phyloP scores from a whole-genome alignment of 1,140 invertebrate species.

The Diorhabda sublineata region DNA sequence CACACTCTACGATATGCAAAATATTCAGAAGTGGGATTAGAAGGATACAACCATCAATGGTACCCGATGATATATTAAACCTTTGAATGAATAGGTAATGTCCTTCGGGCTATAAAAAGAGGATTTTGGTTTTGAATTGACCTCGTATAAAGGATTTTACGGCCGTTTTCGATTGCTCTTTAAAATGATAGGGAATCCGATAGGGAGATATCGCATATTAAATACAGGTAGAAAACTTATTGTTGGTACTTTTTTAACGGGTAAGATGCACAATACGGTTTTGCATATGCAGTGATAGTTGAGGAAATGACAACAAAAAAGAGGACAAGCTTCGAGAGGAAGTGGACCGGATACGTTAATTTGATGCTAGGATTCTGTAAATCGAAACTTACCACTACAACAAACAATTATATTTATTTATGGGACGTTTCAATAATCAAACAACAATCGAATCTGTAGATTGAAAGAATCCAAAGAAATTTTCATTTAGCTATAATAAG shows the following conservation, averaged over 20 bases:
- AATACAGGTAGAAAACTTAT: slow-evolving; percentile 11
- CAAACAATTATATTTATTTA: too few species aligned
- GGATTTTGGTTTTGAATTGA: slow-evolving; percentile 26
- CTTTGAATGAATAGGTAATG: slow-evolving; percentile 22
- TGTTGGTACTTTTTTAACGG: slow-evolving; percentile 5
- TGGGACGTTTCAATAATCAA: too few species aligned
- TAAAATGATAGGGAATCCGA: slow-evolving; percentile 16
- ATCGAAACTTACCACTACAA: too few species aligned
- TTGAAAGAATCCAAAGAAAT: too few species aligned
- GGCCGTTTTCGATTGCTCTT: slow-evolving; percentile 21
- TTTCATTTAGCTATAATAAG: too few species aligned
- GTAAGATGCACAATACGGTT: slow-evolving; percentile 19
- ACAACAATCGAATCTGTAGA: too few species aligned
- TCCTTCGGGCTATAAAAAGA: slow-evolving; percentile 23
- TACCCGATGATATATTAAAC: slow-evolving; percentile 21
- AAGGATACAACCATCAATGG: slow-evolving; percentile 17
- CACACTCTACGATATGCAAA: slow-evolving; percentile 21
- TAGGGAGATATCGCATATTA: slow-evolving; percentile 4
- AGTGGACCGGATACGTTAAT: not conserved
- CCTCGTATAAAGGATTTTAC: slow-evolving; percentile 19
- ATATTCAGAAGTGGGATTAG: slow-evolving; percentile 20
- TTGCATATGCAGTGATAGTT: slow-evolving; percentile 18
- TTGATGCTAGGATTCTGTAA: too few species aligned
- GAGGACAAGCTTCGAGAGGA: not conserved
- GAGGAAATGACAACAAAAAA: slow-evolving; percentile 11